Evolutionary conservation across 2,797 vertebrate genomes (phyloP).

Genomic region (Botia almorhae): DNA sequence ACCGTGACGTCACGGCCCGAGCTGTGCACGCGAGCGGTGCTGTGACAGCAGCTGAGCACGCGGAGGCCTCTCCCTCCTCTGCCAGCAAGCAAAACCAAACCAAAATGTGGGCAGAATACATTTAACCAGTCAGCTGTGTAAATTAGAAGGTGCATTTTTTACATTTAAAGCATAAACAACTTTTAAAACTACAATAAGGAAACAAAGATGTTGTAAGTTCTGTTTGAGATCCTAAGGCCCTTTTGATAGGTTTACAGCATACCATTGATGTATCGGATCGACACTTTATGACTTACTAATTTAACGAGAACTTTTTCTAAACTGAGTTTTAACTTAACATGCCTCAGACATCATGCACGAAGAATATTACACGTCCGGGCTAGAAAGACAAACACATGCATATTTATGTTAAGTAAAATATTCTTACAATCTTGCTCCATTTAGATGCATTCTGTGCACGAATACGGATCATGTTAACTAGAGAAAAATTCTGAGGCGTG

Average conservation of each 20-base stretch:
- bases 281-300: not conserved
- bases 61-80: not conserved
- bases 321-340: not conserved
- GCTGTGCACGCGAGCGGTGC: constrained; percentile 25
- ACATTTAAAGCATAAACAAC: not conserved
- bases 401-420: not conserved
- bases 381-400: not conserved
- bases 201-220: no score
- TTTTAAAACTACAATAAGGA: no score
- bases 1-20: constrained; percentile 77
- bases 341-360: not conserved
- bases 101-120: no score
- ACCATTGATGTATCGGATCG: not conserved
- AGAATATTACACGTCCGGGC: not conserved
- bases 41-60: constrained; percentile 17
- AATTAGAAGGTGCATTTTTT: not conserved
- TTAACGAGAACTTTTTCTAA: not conserved
- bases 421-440: not conserved
- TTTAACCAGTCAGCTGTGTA: no score
- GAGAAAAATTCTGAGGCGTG: not conserved
- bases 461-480: not conserved
- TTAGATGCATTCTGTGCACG: not conserved
- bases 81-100: not conserved
- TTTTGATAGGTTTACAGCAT: not conserved
- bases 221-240: not conserved